These are phyloP conservation scores for Naso thynnoides DNA, from an alignment of 2,797 vertebrate genomes.

Conservation along the genomic window DNA sequence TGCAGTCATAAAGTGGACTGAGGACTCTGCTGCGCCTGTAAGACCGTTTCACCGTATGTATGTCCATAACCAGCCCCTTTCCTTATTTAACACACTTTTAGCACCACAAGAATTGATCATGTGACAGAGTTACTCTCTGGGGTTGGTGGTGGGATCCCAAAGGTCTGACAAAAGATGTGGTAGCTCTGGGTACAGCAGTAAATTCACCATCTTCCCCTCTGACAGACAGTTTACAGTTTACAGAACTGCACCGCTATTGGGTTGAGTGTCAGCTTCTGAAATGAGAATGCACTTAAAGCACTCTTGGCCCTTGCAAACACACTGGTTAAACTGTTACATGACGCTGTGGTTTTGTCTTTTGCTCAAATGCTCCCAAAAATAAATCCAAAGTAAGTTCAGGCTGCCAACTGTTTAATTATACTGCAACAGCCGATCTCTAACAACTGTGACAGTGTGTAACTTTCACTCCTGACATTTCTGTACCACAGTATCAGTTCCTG, in stretches of 20 bases:
- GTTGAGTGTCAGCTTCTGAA: conserved; percentile 43
- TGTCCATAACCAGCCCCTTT: conserved; percentile 5
- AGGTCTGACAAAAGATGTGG: conserved; percentile 35
- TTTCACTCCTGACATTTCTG: conserved; percentile 8
- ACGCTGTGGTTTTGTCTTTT: conserved; percentile 14
- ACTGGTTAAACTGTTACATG: neutral
- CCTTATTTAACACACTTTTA: conserved; percentile 5
- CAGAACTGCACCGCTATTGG: conserved; percentile 59
- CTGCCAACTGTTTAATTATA: conserved; percentile 7
- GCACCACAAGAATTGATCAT: conserved; percentile 10
- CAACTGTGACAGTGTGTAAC: conserved; percentile 18
- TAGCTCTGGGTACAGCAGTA: conserved; percentile 51
- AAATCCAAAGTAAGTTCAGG: conserved; percentile 8
- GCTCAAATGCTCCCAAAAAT: conserved; percentile 14
- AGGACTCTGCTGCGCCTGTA: conserved; percentile 32
- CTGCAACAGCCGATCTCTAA: conserved; percentile 26
- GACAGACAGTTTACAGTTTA: conserved; percentile 25
- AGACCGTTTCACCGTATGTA: conserved; percentile 16
- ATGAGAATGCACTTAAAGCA: conserved; percentile 14
- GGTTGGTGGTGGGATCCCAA: conserved; percentile 26
- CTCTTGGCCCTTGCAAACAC: neutral
- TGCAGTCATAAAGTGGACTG: conserved; percentile 56
- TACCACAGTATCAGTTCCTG: conserved; percentile 48
- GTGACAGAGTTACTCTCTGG: conserved; percentile 29
- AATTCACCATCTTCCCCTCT: conserved; percentile 38